These are phyloP conservation scores for Eurois occulta DNA, from an alignment of 2,888 invertebrate species.

Conservation along the genomic window DNA sequence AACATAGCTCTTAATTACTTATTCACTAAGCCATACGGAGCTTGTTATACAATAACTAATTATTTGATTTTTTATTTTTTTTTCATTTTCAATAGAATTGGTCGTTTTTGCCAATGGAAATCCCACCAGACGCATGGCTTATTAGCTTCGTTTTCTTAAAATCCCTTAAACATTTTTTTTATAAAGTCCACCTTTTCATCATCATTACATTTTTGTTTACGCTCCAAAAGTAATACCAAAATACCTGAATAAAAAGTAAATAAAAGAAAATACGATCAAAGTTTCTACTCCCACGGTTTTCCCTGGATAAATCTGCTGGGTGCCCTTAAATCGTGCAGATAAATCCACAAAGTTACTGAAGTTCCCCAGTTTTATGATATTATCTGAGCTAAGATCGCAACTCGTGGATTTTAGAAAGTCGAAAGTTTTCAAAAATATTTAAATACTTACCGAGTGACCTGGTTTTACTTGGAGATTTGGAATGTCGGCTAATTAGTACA, in stretches of 20 bases:
- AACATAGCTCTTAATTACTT: no score
- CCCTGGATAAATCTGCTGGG: conserved; percentile 61
- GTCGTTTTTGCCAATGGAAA: no score
- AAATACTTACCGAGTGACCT: conserved; percentile 31
- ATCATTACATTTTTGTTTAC: conserved; percentile 29
- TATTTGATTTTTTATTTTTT: no score
- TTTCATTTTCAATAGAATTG: no score
- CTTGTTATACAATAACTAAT: no score
- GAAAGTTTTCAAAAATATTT: conserved; percentile 55
- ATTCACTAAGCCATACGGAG: no score
- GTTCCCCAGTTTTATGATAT: conserved; percentile 61
- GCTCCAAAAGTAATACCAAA: conserved; percentile 34
- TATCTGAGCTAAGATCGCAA: conserved; percentile 58
- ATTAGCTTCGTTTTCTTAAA: no score
- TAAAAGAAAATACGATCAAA: conserved; percentile 66
- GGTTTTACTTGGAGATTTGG: conserved; percentile 9
- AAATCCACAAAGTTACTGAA: conserved; percentile 62
- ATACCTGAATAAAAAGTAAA: conserved; percentile 59
- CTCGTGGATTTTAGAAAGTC: conserved; percentile 47
- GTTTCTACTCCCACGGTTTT: conserved; percentile 51
- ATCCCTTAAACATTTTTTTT: background rate
- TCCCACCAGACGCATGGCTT: no score
- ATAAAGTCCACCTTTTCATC: background rate
- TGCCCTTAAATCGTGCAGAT: conserved; percentile 66
- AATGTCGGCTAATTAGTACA: background rate